Percentiles rank a stretch among this genome's conserved stretches.
These are phyloP conservation scores for Proteles cristata DNA, from an alignment of 2,113 vertebrate species.

Conservation along the genomic window DNA sequence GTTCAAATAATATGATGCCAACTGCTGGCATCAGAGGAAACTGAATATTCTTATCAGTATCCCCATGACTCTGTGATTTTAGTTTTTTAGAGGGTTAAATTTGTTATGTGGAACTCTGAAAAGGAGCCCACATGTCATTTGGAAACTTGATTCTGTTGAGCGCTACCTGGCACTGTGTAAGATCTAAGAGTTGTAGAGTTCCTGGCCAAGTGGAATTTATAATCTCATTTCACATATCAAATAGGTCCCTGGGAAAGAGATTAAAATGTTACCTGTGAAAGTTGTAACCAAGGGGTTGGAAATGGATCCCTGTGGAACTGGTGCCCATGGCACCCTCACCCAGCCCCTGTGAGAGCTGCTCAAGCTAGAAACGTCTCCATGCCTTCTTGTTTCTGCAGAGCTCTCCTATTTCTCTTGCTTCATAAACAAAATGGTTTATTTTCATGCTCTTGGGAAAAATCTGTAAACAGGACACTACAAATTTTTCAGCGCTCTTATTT, in stretches of 20 bases:
- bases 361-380: not conserved
- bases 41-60: not conserved
- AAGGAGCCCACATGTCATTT: not conserved
- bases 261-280: not conserved
- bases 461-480: not conserved
- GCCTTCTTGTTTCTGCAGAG: not conserved
- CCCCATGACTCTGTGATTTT: not conserved
- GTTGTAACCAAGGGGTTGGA: not conserved
- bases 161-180: accelerated
- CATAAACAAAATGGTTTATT: not conserved
- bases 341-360: accelerated
- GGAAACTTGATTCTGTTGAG: not conserved
- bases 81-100: not conserved
- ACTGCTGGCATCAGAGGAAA: not conserved
- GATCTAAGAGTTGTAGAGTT: not conserved
- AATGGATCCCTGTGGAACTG: not conserved
- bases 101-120: not conserved
- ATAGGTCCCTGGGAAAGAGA: not conserved
- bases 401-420: not conserved
- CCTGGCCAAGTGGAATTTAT: not conserved
- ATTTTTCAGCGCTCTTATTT: not conserved
- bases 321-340: accelerated
- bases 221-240: not conserved
- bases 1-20: not conserved
- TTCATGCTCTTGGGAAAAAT: not conserved